Base-by-base conservation (phyloP, 1,140 invertebrate genomes). In the Drosophila lacertosa region DNA sequence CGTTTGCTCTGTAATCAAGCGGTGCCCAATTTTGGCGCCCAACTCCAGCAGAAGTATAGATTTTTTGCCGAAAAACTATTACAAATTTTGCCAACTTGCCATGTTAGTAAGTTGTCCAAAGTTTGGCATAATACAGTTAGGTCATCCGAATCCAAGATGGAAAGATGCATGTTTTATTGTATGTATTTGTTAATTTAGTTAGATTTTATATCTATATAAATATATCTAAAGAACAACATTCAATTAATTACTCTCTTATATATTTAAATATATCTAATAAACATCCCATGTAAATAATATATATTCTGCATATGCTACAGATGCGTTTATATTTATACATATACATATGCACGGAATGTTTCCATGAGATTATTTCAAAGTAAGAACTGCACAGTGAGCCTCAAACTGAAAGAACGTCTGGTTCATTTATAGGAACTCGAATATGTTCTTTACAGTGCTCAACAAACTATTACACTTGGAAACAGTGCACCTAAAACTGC, bases 71-170 rank as follows among this genome's bases (percentile, higher is more conserved):
- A 15, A 65, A 39, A 51, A 40, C 55, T 62, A 40, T 29, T 39
- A 22, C 32, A 59, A 74, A 82, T 66, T 88, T 88, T 75, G 71
- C 60, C 82, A 75, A 82, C 82, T 88, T 88, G 78, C 82, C 40
- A 26, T 32, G 48, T 39, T 82, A 24, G 82, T 69, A 88, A 88
- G 82, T 75, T 82, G 82, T 42, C 55, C 74, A 77, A 88, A 88
- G 82, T 78, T 66, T 77, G 18, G 15, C 54, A 40, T 22, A 47
- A 47, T 51, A 67, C 62, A 69, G 57, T 9, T 48, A 13, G 40
- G 45, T 40, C 33, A 15, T 11, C 18, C 32, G 20, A 51, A 48
- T 11, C 26, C 29, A 45, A 65, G n/a, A n/a, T n/a, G n/a, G n/a
- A n/a, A 37, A 55, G 11, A 40, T 51, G 16, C 29, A 15, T 18